Evolutionary conservation across 2,113 vertebrate species (phyloP), one percentile per base, ranked within the genome.

Genomic region (Parotia lawesii): DNA sequence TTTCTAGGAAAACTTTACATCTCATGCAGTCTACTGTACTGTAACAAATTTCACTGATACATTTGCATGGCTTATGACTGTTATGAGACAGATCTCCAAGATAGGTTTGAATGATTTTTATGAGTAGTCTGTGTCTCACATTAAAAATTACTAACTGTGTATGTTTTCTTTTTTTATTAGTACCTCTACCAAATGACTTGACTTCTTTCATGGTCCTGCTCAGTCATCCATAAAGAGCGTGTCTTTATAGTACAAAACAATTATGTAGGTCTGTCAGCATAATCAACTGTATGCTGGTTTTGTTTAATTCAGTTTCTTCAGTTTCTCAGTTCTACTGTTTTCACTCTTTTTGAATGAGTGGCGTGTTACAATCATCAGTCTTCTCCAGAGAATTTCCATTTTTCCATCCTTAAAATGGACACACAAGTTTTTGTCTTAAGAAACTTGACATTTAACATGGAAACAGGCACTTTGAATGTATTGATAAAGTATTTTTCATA

Each of bases 301-400:
- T 80, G 24, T 37, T 37, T 37, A 37, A 37, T 37, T 37, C 37
- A 37, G 10, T 37, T 37, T 10, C 22, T 73, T 10, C 44, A 54
- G 0, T 58, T 89, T 77, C 47, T 70, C 33, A 62, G 0, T 70
- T 73, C 23, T 78, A 6, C 38, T 58, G 25, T 67, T 82, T 75
- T 77, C 47, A 35, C 31, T 37, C 12, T 54, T 62, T 48, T 54
- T 78, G 42, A 85, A 38, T 12, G 35, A 54, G 16, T 19, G 65
- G 7, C 10, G 8, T 93, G 42, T 74, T 84, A 35, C 0, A 0
- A 51, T 74, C 5, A 3, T 42, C 22, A 15, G 0, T 76, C 20
- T 69, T 82, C 21, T 73, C 23, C n/a, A 71, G 35, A 48, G 25
- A 47, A 15, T 91, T 88, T 70, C 22, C 4, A 5, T 31, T 73